These are phyloP conservation scores for Mycetomoellerius zeteki DNA, from an alignment of 1,140 invertebrate species.

Conservation along the genomic window DNA sequence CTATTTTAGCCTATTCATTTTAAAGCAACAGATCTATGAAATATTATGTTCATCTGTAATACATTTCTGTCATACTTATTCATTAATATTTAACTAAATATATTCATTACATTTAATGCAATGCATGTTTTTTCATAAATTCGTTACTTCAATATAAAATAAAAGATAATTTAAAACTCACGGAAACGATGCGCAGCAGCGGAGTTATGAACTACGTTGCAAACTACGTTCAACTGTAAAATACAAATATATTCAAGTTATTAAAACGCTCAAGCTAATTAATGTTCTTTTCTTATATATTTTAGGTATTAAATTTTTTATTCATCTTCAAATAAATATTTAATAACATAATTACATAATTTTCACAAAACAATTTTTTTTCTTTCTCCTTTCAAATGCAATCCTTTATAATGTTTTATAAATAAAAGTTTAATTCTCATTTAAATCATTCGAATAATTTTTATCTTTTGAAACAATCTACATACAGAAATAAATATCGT, in stretches of 20 bases:
- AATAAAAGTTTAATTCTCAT: neutral
- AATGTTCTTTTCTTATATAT: slow-evolving; percentile 2
- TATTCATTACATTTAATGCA: neutral
- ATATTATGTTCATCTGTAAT: neutral
- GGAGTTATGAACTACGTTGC: slow-evolving; percentile 12
- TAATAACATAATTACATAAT: neutral
- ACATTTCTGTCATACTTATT: neutral
- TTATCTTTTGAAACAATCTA: neutral
- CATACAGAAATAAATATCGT: neutral
- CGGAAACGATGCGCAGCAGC: neutral
- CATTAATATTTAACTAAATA: neutral
- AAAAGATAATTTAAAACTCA: slow-evolving; percentile 27
- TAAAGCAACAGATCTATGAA: neutral
- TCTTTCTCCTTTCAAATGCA: neutral
- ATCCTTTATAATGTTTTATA: neutral
- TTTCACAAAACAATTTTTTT: neutral
- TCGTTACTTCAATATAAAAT: slow-evolving; percentile 7
- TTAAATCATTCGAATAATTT: slow-evolving; percentile 13
- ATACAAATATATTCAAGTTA: slow-evolving; percentile 37
- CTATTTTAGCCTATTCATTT: neutral
- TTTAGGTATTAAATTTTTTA: neutral
- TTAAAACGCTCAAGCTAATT: slow-evolving; percentile 6
- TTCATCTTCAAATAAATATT: neutral
- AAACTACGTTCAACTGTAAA: slow-evolving; percentile 14
- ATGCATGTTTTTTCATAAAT: neutral